Evolutionary conservation across 2,888 invertebrate species (phyloP), one percentile per base, ranked within the genome.

Genomic region (Hylaea fasciaria): DNA sequence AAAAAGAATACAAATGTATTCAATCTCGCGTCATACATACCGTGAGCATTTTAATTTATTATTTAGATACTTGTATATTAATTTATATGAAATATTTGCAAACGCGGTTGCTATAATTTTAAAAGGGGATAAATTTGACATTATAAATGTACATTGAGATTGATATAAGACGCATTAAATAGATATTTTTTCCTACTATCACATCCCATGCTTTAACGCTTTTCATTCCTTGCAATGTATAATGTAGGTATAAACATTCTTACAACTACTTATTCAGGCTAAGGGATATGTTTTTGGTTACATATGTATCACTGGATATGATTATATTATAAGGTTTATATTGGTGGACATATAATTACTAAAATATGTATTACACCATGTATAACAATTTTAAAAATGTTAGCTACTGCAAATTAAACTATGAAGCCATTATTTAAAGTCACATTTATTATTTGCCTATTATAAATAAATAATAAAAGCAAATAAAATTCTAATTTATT

Each of bases 281-380:
- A 89, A 76, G 77, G 85, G 91, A 91, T 91, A 91, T 91, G 91
- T 91, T 86, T 87, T 88, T 80, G 80, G 78, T 90, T 90, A 83
- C 85, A 81, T 73, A 78, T 74, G 76, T 89, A 90, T 88, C 89
- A 88, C 89, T 83, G 76, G 68, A 73, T 71, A 66, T 67, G 67
- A 58, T 72, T 69, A 65, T 37, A 8, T 32, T n/a, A 5, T n/a
- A 37, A 11, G 37, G 37, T 37, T 37, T 10, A 12, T 37, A 37
- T 12, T 5, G 12, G 37, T 37, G 37, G n/a, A 37, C n/a, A n/a
- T 10, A 37, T 12, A 37, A 37, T 5, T n/a, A 37, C 10, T 37
- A 7, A 9, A 32, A n/a, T 37, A 22, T 12, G 3, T 37, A 37
- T 12, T 37, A 2, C 12, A 10, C 32, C 1, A 32, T 22, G n/a